Percentiles rank a stretch among this genome's conserved stretches.
Evolutionary conservation across 1,140 invertebrate species (phyloP).

Genomic region (Riptortus pedestris): DNA sequence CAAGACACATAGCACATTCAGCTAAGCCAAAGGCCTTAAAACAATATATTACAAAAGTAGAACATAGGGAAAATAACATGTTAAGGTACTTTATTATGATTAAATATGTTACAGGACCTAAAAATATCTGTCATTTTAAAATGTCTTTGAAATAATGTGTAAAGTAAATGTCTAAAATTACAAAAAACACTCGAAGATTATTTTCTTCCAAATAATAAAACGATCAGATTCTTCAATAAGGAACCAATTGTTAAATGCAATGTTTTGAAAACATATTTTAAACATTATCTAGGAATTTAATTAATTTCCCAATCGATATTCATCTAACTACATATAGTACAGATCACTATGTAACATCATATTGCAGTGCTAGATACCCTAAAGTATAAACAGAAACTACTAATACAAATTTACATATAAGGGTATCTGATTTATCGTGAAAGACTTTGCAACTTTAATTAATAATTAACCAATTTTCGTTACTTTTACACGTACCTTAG

Average conservation of each 20-base stretch:
- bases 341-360: background rate
- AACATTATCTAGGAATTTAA: background rate
- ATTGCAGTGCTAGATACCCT: constrained; percentile 18
- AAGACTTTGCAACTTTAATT: constrained; percentile 10
- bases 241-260: constrained; percentile 15
- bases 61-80: too few species aligned
- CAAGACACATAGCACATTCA: too few species aligned
- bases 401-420: background rate
- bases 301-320: too few species aligned
- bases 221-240: constrained; percentile 4
- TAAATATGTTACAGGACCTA: too few species aligned
- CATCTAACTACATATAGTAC: background rate
- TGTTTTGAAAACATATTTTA: background rate
- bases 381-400: constrained; percentile 1
- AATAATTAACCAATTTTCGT: background rate
- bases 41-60: too few species aligned
- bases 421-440: background rate
- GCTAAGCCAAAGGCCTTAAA: too few species aligned
- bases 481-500: background rate
- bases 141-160: too few species aligned
- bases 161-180: constrained; percentile 8
- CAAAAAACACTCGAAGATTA: constrained; percentile 3
- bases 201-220: background rate
- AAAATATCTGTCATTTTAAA: too few species aligned
- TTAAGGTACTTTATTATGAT: too few species aligned